phyloP scores from a whole-genome alignment of 2,797 vertebrate species.

The Mormyrops boulengeri region DNA sequence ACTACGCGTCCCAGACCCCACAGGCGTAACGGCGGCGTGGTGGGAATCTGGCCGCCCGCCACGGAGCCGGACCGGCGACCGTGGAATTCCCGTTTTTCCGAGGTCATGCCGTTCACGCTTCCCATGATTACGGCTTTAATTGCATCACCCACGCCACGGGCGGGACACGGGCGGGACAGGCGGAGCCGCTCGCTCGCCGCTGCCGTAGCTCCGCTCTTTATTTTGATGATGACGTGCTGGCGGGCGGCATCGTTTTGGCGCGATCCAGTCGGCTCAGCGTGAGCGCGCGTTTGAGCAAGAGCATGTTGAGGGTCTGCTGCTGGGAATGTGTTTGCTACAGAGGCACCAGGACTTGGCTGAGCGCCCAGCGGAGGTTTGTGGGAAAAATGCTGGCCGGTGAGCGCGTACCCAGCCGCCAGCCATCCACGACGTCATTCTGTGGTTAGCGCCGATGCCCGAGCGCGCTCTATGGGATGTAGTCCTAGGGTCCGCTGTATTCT shows the following conservation, averaged over 20 bases:
- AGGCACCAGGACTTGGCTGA: neutral
- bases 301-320: slow-evolving; percentile 5
- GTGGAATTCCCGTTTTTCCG: neutral
- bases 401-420: neutral
- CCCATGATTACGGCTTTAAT: neutral
- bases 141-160: neutral
- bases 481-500: neutral
- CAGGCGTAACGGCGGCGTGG: neutral
- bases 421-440: neutral
- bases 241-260: neutral
- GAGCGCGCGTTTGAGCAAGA: neutral
- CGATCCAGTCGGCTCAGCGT: neutral
- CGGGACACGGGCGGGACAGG: neutral
- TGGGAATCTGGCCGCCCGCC: neutral
- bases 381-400: neutral
- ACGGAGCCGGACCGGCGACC: neutral
- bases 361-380: neutral
- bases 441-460: neutral
- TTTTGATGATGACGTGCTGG: neutral
- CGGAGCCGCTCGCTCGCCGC: no score
- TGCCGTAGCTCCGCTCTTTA: neutral
- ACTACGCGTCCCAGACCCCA: neutral
- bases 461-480: neutral
- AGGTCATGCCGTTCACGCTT: neutral
- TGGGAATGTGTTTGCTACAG: neutral